Base-by-base conservation (phyloP, 2,113 vertebrate species). In the Xenopus borealis region DNA sequence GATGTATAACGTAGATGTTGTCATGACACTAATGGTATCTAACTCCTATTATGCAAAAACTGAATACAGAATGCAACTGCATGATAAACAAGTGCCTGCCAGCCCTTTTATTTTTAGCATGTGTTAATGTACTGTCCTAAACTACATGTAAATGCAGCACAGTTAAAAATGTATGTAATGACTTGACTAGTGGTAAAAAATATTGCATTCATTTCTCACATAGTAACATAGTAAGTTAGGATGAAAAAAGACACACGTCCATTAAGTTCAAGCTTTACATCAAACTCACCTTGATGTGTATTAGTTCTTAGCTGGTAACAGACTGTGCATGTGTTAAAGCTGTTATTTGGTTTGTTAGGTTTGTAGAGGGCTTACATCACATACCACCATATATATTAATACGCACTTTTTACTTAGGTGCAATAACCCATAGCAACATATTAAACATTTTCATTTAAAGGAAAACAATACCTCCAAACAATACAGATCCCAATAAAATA, bases 301-400 rank as follows among this genome's bases (percentile, higher is more conserved):
- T 86, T 87, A 81, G 78, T 82, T 81, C 80, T 78, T 82, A 82
- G 79, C 81, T 78, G 78, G 62, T 83, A 86, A 80, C 78, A 80
- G 75, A 81, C 78, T 78, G 78, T 82, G 84, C 79, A 83, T 82
- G 53, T 0, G 0, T 57, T 81, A 72, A 82, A 71, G 12, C 82
- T 83, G 78, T 50, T 50, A 50, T 16, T 9, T 4, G 7, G 11
- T 4, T 50, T 50, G 47, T 16, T 50, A 12, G 14, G 47, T 13
- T 10, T 50, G 14, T 50, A 13, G 14, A 13, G 47, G 0, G 4
- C 10, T 13, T 10, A 50, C 12, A 50, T 50, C 10, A 50, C 11
- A 16, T 13, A 50, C 47, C 14, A 1, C 12, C 47, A 50, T 50
- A 13, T 50, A 10, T 50, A 50, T 6, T 7, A 40, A 40, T 1